Percentiles rank a stretch among this genome's conserved stretches.
These are phyloP conservation scores for Vespertilio murinus DNA, from an alignment of 2,797 vertebrate genomes.

Conservation along the genomic window DNA sequence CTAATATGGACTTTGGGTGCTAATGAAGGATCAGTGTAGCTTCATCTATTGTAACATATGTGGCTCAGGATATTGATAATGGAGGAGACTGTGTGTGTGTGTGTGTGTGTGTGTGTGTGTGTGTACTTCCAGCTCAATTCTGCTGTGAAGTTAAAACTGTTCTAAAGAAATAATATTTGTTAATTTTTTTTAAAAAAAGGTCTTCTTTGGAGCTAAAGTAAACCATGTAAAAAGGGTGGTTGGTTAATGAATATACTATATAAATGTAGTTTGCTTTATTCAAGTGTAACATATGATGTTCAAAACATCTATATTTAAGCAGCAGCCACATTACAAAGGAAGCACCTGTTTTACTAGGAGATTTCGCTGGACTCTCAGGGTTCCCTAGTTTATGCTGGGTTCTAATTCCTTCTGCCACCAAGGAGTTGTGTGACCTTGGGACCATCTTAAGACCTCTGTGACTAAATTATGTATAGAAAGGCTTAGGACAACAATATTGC, in stretches of 20 bases:
- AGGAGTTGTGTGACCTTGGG: neutral
- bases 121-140: neutral
- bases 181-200: neutral
- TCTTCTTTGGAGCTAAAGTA: neutral
- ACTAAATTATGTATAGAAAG: neutral
- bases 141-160: slow-evolving; percentile 14
- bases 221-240: neutral
- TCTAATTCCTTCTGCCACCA: neutral
- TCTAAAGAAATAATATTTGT: neutral
- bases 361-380: neutral
- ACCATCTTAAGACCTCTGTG: neutral
- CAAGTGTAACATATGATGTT: neutral
- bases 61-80: neutral
- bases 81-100: neutral
- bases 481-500: neutral
- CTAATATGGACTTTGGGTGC: neutral
- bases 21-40: neutral
- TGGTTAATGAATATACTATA: neutral
- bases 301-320: neutral
- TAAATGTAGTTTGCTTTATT: neutral
- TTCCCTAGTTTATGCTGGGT: neutral
- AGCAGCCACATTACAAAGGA: neutral
- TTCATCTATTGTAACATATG: neutral
- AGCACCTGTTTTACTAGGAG: neutral
- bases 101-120: neutral